Percentiles rank a stretch among this genome's conserved stretches.
phyloP scores from a whole-genome alignment of 2,888 invertebrate genomes.

The Drosophila lacicola region DNA sequence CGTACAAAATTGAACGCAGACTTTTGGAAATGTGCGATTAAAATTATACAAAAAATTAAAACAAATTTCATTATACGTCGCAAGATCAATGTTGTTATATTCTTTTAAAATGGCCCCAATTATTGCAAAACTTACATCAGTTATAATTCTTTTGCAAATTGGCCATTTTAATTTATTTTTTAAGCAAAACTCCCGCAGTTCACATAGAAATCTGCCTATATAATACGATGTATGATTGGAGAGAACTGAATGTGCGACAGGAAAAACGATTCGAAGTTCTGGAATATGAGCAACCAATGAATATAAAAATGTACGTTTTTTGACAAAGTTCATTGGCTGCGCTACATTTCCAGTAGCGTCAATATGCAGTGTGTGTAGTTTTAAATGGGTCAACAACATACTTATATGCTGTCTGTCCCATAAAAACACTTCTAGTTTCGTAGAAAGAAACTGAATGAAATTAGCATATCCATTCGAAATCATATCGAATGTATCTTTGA shows the following conservation, averaged over 20 bases:
- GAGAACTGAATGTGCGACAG: background rate
- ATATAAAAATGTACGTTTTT: no score
- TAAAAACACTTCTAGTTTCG: background rate
- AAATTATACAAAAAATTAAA: background rate
- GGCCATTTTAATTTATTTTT: background rate
- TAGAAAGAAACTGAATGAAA: background rate
- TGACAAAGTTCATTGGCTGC: no score
- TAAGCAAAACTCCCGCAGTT: background rate
- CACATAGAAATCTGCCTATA: background rate
- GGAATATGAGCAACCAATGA: background rate
- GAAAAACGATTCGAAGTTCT: background rate
- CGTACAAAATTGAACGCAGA: no score
- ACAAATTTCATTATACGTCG: no score
- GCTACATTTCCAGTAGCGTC: no score
- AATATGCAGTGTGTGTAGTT: no score
- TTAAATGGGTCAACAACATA: no score
- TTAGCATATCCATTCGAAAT: background rate
- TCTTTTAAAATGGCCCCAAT: background rate
- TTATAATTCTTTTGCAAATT: background rate
- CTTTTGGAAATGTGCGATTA: no score
- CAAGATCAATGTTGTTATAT: no score
- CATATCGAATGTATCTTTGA: background rate
- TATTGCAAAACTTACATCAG: background rate
- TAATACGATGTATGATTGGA: slow-evolving; percentile 1
- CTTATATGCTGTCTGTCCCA: no score